Evolutionary conservation across 2,888 invertebrate species (phyloP).

Genomic region (Noctua fimbriata): DNA sequence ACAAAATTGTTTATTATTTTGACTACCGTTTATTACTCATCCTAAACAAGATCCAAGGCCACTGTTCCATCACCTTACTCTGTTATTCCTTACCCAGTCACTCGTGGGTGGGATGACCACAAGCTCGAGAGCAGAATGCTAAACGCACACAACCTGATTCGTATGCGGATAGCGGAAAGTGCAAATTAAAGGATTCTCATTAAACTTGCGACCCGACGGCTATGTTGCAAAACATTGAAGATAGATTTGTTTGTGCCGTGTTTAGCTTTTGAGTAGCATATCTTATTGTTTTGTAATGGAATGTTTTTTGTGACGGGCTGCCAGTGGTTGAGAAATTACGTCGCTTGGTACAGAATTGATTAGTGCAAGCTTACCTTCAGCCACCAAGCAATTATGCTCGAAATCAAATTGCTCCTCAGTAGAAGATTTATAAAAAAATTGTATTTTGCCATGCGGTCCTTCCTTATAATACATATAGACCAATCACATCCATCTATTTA

Average conservation of each 20-base stretch:
- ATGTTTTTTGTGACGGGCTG: background rate
- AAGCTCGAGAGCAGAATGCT: conserved; percentile 49
- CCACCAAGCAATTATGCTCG: background rate
- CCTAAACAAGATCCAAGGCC: conserved; percentile 36
- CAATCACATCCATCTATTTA: background rate
- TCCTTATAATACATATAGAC: background rate
- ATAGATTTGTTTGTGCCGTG: conserved; percentile 4
- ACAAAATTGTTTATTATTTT: background rate
- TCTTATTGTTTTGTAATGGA: conserved; percentile 16
- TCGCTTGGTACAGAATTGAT: background rate
- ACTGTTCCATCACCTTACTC: conserved; percentile 45
- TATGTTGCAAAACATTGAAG: conserved; percentile 41
- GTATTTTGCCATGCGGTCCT: background rate
- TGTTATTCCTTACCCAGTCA: conserved; percentile 32
- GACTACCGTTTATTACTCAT: background rate
- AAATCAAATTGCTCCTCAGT: background rate
- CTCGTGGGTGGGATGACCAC: conserved; percentile 57
- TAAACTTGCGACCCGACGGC: conserved; percentile 22
- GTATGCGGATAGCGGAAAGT: conserved; percentile 48
- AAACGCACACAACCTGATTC: conserved; percentile 35
- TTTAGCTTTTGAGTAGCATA: conserved; percentile 14
- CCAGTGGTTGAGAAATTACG: background rate
- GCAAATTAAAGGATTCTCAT: conserved; percentile 51
- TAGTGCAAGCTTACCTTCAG: background rate
- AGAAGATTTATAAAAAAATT: background rate